Evolutionary conservation across 2,797 vertebrate species (phyloP).

Genomic region (Syngnathus rostellatus): DNA sequence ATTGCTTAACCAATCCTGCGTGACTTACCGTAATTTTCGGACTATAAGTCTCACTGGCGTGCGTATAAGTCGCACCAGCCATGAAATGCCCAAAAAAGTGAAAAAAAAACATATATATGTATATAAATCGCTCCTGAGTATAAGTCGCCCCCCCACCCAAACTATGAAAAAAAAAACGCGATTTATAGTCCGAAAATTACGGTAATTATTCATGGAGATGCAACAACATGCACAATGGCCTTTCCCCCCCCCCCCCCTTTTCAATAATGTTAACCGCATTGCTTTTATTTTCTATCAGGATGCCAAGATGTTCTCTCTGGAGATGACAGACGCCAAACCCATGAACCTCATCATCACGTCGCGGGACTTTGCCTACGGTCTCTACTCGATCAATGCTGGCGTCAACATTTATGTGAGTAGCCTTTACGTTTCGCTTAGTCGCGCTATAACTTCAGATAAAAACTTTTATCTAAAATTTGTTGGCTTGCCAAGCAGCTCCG

Average conservation of each 20-base stretch:
- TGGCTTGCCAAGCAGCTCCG: neutral
- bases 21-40: too few relatives aligned
- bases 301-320: rapidly evolving
- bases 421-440: slow-evolving; percentile 1
- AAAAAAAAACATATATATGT: too few relatives aligned
- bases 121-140: too few relatives aligned
- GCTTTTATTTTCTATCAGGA: slow-evolving; percentile 26
- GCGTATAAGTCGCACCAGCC: too few relatives aligned
- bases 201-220: slow-evolving; percentile 1
- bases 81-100: too few relatives aligned
- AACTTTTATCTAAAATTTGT: neutral
- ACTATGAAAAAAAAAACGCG: too few relatives aligned
- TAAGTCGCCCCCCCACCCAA: too few relatives aligned
- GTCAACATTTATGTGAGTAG: slow-evolving; percentile 57
- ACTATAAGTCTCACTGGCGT: too few relatives aligned
- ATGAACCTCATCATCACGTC: slow-evolving; percentile 57
- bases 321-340: slow-evolving; percentile 24
- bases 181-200: too few relatives aligned
- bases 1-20: neutral
- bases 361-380: rapidly evolving
- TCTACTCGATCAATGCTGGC: neutral
- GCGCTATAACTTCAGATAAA: neutral
- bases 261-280: neutral
- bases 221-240: neutral
- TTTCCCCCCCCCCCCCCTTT: too few relatives aligned